Evolutionary conservation across 2,888 invertebrate species (phyloP).

Genomic region (Clostera curtula): DNA sequence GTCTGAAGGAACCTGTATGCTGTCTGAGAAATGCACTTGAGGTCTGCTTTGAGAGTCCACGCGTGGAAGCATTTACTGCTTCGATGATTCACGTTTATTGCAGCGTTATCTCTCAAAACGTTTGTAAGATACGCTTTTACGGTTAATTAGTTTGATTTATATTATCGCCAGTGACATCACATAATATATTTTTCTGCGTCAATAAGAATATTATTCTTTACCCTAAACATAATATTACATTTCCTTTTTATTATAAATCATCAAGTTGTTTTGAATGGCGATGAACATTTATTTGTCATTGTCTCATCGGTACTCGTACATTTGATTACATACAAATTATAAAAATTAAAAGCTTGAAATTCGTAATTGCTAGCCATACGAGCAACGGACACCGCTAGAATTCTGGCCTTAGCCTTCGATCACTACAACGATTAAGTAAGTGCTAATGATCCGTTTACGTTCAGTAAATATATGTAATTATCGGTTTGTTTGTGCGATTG

Average conservation of each 20-base stretch:
- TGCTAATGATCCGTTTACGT: conserved; percentile 19
- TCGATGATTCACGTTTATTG: conserved; percentile 30
- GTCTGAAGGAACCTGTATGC: conserved; percentile 59
- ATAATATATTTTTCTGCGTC: too few relatives aligned
- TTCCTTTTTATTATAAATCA: too few relatives aligned
- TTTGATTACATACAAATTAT: too few relatives aligned
- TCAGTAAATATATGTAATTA: conserved; percentile 14
- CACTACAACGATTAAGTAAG: conserved; percentile 6
- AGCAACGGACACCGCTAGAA: too few relatives aligned
- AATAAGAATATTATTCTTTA: too few relatives aligned
- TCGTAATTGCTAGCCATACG: too few relatives aligned
- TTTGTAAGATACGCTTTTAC: conserved; percentile 10
- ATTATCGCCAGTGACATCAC: conserved; percentile 9
- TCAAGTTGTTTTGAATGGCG: too few relatives aligned
- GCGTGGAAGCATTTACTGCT: conserved; percentile 39
- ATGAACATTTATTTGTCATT: too few relatives aligned
- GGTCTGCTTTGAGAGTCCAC: conserved; percentile 53
- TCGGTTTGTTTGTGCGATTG: conserved; percentile 6
- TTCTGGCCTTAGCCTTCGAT: conserved; percentile 9
- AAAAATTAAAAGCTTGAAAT: too few relatives aligned
- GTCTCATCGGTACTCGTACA: too few relatives aligned
- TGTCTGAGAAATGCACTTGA: conserved; percentile 50
- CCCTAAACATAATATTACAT: too few relatives aligned
- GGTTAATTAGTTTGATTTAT: conserved; percentile 10
- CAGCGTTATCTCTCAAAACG: conserved; percentile 20